Percentiles rank a stretch among this genome's conserved stretches.
phyloP scores from a whole-genome alignment of 2,888 invertebrate genomes.

The Melinopterus prodromus region DNA sequence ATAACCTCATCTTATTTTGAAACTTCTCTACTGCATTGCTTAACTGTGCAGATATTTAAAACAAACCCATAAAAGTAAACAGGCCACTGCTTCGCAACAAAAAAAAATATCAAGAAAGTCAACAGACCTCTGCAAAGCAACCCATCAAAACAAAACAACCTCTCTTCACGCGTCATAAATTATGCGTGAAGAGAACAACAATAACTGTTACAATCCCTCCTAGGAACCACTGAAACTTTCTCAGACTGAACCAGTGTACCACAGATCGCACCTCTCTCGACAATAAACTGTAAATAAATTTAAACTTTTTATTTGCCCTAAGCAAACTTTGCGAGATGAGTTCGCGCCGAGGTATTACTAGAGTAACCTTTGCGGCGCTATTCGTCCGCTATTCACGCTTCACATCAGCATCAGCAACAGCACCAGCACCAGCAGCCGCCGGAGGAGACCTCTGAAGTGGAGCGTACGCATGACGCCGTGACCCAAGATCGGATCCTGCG shows the following conservation, averaged over 20 bases:
- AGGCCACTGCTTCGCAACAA: too few species aligned
- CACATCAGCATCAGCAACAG: background rate
- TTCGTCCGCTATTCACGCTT: background rate
- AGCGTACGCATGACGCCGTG: conserved; percentile 36
- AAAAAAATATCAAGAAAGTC: too few species aligned
- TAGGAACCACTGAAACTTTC: background rate
- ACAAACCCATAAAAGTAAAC: too few species aligned
- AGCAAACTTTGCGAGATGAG: background rate
- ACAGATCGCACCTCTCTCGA: background rate
- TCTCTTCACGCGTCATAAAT: background rate
- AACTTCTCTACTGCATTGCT: too few species aligned
- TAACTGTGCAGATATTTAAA: too few species aligned
- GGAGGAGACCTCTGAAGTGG: conserved; percentile 10
- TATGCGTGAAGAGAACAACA: background rate
- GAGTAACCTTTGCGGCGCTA: background rate
- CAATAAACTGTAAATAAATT: background rate
- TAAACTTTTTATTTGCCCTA: background rate
- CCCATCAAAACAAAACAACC: background rate
- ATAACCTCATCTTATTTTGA: too few species aligned
- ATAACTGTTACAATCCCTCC: background rate
- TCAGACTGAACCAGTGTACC: background rate
- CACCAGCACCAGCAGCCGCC: background rate
- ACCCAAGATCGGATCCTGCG: conserved; percentile 43
- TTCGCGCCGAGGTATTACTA: background rate
- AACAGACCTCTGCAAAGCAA: too few species aligned